Conservation (phyloP, 1,140 invertebrate genomes). For the Metaphire vulgaris region DNA sequence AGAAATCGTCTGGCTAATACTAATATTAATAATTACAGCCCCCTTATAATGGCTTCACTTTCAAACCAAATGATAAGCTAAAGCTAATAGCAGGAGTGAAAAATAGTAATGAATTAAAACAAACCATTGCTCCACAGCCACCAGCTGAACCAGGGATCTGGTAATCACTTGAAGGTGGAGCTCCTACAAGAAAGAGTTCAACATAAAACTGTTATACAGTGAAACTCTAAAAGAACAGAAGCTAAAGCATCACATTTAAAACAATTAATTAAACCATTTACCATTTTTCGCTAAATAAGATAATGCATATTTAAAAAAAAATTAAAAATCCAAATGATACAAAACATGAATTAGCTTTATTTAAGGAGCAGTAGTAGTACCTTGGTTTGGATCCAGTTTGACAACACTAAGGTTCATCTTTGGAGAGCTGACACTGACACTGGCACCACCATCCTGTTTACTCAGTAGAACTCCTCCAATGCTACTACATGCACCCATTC, state of each 20-base stretch:
- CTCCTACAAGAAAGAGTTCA: not conserved
- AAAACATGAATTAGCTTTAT: too few species aligned
- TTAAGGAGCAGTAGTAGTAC: too few species aligned
- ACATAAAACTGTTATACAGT: not conserved
- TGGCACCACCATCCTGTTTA: conserved; percentile 8
- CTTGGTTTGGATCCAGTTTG: conserved; percentile 6
- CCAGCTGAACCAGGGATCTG: conserved; percentile 1
- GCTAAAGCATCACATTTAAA: too few species aligned
- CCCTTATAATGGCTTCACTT: too few species aligned
- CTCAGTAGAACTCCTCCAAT: conserved; percentile 21
- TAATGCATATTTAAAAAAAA: too few species aligned
- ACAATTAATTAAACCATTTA: too few species aligned
- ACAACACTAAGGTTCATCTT: conserved; percentile 25
- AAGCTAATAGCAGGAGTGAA: too few species aligned
- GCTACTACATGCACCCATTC: conserved; percentile 7
- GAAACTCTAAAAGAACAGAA: not conserved
- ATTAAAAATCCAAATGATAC: not conserved
- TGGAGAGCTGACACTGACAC: conserved; percentile 17
- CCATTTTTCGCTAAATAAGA: too few species aligned
- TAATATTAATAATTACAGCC: too few species aligned
- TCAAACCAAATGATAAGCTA: too few species aligned
- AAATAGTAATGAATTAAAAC: too few species aligned
- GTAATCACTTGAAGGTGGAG: not conserved
- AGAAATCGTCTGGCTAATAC: too few species aligned
- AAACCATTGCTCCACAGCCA: conserved; percentile 21